phyloP scores from a whole-genome alignment of 2,113 vertebrate genomes.

The Andinoacara biseriatus region DNA sequence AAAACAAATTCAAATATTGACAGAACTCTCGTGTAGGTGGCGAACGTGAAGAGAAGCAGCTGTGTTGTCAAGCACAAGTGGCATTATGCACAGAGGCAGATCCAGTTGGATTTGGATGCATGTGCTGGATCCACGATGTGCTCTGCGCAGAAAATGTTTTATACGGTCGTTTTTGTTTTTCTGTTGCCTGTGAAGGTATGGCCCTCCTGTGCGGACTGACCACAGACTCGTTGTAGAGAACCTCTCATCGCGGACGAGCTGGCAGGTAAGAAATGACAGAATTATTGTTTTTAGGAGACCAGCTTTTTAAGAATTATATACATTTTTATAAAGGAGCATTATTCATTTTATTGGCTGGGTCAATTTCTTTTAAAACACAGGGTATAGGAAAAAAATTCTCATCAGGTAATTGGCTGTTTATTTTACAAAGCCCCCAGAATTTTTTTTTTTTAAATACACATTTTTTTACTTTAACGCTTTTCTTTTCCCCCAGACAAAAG shows the following conservation, averaged over 20 bases:
- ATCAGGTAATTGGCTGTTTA: constrained; percentile 31
- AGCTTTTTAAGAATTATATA: background rate
- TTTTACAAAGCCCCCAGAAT: constrained; percentile 11
- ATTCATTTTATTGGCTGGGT: constrained; percentile 21
- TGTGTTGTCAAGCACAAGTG: background rate
- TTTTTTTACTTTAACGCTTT: constrained; percentile 2
- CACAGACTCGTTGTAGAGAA: constrained; percentile 92
- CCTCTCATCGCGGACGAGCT: constrained; percentile 90
- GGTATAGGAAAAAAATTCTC: background rate
- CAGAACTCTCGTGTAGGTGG: background rate
- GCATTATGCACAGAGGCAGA: background rate
- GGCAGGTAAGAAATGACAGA: constrained; percentile 85
- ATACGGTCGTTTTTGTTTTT: background rate
- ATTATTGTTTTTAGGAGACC: background rate
- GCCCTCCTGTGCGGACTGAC: constrained; percentile 89
- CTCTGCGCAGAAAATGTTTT: background rate
- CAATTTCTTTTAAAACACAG: constrained; percentile 16
- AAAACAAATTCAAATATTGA: constrained; percentile 37
- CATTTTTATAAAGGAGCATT: constrained; percentile 40
- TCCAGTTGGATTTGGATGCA: background rate
- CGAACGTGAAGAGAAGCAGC: background rate
- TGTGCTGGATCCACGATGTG: accelerated
- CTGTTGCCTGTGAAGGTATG: constrained; percentile 76
- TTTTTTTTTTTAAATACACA: background rate
- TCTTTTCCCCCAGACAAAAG: constrained; percentile 31